Conservation (phyloP, 2,113 vertebrate species). For the Semicossyphus pulcher region DNA sequence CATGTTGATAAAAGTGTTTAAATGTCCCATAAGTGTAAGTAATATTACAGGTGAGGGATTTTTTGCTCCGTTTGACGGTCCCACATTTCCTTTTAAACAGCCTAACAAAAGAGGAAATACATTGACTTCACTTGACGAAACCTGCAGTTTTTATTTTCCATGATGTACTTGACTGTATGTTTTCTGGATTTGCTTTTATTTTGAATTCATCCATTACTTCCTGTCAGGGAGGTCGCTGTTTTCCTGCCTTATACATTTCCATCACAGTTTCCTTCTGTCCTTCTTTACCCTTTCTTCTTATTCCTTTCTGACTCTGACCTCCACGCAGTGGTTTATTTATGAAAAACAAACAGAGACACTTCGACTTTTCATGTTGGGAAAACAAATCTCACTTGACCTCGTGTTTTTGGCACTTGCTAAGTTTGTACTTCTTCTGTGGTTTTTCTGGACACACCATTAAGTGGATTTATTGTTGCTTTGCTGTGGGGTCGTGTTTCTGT, state of each 20-base stretch:
- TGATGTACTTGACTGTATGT: not conserved
- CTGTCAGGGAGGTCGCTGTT: not conserved
- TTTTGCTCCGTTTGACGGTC: no score
- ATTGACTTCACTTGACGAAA: not conserved
- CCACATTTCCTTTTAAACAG: not conserved
- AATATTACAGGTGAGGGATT: no score
- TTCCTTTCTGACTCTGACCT: slow-evolving; percentile 1
- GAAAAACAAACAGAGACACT: slow-evolving; percentile 44
- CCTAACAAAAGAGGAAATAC: not conserved
- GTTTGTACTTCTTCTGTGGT: slow-evolving; percentile 29
- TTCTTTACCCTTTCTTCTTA: not conserved
- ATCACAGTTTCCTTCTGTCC: not conserved
- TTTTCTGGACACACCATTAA: slow-evolving; percentile 47
- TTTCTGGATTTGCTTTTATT: not conserved
- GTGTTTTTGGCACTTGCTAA: slow-evolving; percentile 20
- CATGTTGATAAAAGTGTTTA: no score
- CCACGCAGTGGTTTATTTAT: slow-evolving; percentile 45
- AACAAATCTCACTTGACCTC: slow-evolving; percentile 25
- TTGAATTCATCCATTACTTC: not conserved
- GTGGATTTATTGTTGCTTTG: slow-evolving; percentile 58
- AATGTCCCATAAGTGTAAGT: no score
- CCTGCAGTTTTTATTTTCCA: not conserved
- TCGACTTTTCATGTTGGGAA: slow-evolving; percentile 35
- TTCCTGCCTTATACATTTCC: not conserved
- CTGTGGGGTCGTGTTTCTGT: slow-evolving; percentile 63